Percentiles rank a stretch among this genome's conserved stretches.
Evolutionary conservation across 2,113 vertebrate species (phyloP).

Genomic region (Willisornis vidua): DNA sequence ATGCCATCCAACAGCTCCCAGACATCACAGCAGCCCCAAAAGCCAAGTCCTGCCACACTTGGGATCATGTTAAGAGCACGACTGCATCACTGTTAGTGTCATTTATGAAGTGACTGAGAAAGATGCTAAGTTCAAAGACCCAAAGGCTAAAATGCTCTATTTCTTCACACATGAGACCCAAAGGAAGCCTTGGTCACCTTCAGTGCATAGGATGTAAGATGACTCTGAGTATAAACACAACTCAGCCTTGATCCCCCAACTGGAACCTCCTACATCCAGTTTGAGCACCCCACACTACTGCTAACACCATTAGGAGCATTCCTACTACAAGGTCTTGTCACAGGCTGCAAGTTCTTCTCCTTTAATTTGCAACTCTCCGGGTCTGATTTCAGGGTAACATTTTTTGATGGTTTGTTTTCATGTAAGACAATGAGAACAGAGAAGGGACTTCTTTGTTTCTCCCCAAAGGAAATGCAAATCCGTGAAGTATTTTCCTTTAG

Average conservation of each 20-base stretch:
- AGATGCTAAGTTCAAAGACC: background rate
- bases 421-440: accelerated
- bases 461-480: background rate
- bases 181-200: background rate
- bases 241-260: background rate
- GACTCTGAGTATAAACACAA: background rate
- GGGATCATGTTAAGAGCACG: background rate
- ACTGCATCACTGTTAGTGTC: background rate
- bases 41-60: background rate
- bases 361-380: background rate
- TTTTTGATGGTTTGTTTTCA: background rate
- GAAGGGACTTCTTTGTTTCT: background rate
- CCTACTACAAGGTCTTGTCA: accelerated
- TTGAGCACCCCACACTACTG: accelerated
- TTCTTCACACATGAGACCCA: background rate
- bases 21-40: background rate
- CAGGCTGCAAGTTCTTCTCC: background rate
- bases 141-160: background rate
- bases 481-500: background rate
- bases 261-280: background rate
- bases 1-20: background rate
- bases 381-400: background rate
- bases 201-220: background rate
- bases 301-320: accelerated
- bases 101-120: background rate